Conservation (phyloP, 1,140 invertebrate genomes). For the Ceratina japonica region DNA sequence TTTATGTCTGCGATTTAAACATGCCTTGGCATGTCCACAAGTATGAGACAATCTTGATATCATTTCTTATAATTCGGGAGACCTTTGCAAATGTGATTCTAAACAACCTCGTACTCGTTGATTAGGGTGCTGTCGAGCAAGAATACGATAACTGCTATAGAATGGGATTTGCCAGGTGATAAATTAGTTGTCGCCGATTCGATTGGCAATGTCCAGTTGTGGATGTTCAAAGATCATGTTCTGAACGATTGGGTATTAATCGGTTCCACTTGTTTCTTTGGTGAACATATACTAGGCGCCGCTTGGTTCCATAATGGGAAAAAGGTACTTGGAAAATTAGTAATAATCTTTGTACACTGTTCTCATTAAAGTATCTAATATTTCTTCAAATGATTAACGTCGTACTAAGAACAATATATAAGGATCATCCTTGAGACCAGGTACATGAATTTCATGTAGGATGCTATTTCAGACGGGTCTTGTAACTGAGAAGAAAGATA, state of each 20-base stretch:
- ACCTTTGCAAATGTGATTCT: slow-evolving; percentile 14
- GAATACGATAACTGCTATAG: slow-evolving; percentile 86
- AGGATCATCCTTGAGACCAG: not conserved
- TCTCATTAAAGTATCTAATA: too few relatives aligned
- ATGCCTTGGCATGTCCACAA: slow-evolving; percentile 90
- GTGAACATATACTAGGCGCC: slow-evolving; percentile 89
- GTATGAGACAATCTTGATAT: slow-evolving; percentile 78
- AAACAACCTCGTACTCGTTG: slow-evolving; percentile 41
- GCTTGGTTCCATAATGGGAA: slow-evolving; percentile 93
- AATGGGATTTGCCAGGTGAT: slow-evolving; percentile 92
- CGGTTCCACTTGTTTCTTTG: slow-evolving; percentile 80
- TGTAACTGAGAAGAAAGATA: slow-evolving; percentile 90
- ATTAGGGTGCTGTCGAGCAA: slow-evolving; percentile 80
- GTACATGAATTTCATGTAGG: not conserved
- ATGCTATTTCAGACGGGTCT: slow-evolving; percentile 69
- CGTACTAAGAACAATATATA: too few relatives aligned
- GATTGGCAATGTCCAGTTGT: slow-evolving; percentile 88
- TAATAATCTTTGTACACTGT: too few relatives aligned
- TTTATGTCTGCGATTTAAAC: slow-evolving; percentile 93
- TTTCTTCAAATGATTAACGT: too few relatives aligned
- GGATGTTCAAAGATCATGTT: slow-evolving; percentile 87
- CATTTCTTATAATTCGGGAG: slow-evolving; percentile 9
- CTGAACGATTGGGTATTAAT: slow-evolving; percentile 89
- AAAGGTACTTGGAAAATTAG: slow-evolving; percentile 78
- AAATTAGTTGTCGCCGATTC: slow-evolving; percentile 88